Percentiles rank a stretch among this genome's conserved stretches.
These are phyloP conservation scores for Trichogramma pretiosum DNA, from an alignment of 1,140 invertebrate genomes.

Conservation along the genomic window DNA sequence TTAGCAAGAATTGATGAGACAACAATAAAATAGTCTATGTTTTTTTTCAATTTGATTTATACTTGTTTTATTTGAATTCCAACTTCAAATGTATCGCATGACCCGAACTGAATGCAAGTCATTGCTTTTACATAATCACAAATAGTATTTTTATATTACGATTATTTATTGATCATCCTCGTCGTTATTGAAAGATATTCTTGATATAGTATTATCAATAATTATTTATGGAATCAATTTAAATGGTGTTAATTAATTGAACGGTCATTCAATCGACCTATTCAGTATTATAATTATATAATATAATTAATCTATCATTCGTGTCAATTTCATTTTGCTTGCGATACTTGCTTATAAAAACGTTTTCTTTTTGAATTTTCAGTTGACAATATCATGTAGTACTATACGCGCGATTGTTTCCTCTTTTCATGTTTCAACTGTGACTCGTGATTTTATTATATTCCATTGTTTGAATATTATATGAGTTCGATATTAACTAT, in stretches of 20 bases:
- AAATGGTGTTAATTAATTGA: slow-evolving; percentile 27
- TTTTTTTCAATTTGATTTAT: slow-evolving; percentile 44
- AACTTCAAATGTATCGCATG: slow-evolving; percentile 45
- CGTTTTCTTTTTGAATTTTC: slow-evolving; percentile 16
- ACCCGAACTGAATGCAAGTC: slow-evolving; percentile 43
- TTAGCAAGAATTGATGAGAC: slow-evolving; percentile 24
- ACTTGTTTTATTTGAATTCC: slow-evolving; percentile 48
- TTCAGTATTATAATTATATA: slow-evolving; percentile 12
- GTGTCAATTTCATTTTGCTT: slow-evolving; percentile 15
- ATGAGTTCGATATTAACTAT: slow-evolving; percentile 3
- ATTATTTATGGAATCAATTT: slow-evolving; percentile 35
- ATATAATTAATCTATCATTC: slow-evolving; percentile 14
- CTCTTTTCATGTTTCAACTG: slow-evolving; percentile 10
- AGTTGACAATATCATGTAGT: slow-evolving; percentile 18
- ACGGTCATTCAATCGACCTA: slow-evolving; percentile 23
- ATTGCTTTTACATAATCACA: slow-evolving; percentile 45
- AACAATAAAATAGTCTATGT: slow-evolving; percentile 43
- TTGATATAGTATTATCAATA: slow-evolving; percentile 21
- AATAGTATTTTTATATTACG: slow-evolving; percentile 38
- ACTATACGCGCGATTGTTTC: slow-evolving; percentile 15
- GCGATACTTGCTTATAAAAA: slow-evolving; percentile 14
- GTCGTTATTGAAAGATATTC: slow-evolving; percentile 24
- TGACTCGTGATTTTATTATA: slow-evolving; percentile 9
- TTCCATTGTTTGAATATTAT: neutral
- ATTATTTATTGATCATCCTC: slow-evolving; percentile 41